Evolutionary conservation across 2,888 invertebrate genomes (phyloP).

Genomic region (Chouioia cunea): DNA sequence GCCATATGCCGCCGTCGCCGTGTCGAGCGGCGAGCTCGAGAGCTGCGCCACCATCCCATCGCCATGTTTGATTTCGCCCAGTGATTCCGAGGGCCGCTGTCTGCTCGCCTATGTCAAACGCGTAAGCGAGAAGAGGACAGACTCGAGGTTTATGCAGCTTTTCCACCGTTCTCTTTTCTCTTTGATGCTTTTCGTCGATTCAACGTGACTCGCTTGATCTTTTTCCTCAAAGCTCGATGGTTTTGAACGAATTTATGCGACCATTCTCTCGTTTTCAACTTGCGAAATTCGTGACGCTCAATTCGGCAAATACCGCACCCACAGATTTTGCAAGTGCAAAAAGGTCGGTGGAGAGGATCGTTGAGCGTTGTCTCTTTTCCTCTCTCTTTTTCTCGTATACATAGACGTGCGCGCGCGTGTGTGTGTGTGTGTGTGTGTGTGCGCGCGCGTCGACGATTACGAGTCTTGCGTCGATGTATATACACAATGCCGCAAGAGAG

Average conservation of each 20-base stretch:
- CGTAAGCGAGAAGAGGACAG: slow-evolving; percentile 1
- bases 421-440: not conserved
- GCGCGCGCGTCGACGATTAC: slow-evolving; percentile 14
- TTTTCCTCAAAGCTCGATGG: too few relatives aligned
- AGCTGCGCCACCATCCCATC: slow-evolving; percentile 3
- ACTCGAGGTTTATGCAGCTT: too few relatives aligned
- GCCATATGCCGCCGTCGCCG: slow-evolving; percentile 22
- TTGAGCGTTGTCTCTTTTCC: too few relatives aligned
- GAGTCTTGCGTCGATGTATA: slow-evolving; percentile 7
- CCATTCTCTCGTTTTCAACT: too few relatives aligned
- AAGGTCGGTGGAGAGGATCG: too few relatives aligned
- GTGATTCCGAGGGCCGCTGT: slow-evolving; percentile 18
- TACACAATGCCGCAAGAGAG: not conserved
- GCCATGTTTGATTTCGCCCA: slow-evolving; percentile 60
- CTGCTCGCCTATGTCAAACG: not conserved
- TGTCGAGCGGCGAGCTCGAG: slow-evolving; percentile 60
- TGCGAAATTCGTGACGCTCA: too few relatives aligned
- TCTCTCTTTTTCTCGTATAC: too few relatives aligned
- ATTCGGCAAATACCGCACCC: not conserved
- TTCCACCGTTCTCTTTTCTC: too few relatives aligned
- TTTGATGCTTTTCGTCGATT: too few relatives aligned
- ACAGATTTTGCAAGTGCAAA: not conserved
- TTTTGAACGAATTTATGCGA: too few relatives aligned
- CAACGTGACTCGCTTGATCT: too few relatives aligned
- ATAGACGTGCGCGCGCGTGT: not conserved